Base-by-base conservation (phyloP, 92 coral and sea anemone genomes). In the Heteractis magnifica region DNA sequence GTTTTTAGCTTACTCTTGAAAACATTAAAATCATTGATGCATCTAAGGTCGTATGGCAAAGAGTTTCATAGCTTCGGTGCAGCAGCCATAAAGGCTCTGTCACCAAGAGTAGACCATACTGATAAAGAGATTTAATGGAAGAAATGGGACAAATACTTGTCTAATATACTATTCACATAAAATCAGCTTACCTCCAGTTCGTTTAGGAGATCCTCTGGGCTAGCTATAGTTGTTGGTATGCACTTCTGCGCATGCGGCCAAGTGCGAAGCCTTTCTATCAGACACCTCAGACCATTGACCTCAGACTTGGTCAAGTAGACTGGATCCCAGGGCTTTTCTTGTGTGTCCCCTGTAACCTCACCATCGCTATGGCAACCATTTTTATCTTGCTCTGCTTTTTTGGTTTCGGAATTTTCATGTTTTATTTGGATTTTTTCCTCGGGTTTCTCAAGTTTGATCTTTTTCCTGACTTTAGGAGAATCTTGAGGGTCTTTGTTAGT, bases 241-340 rank as follows among this genome's bases (percentile, higher is more conserved):
- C 85, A 87, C 80, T 87, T 94, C 85, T 80, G 71, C 4, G 96
- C 98, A 56, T 84, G 89, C 6, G 98, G 91, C 99, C 98, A 96
- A 12, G 50, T 88, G 56, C 91, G 87, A 56, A 96, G 87, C 56
- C 92, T 93, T 51, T 84, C 91, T n/a, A 90, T 84, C 87, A 94
- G 75, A 79, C 81, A 80, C 53, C 56, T 26, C 70, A 94, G 73
- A 13, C 99, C 98, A 4, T 82, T 82, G 49, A 90, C 81, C 81
- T 97, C 99, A 79, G 64, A 73, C 77, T 86, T 84, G 23, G 99
- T 92, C 19, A 97, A 88, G 83, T 89, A 82, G 49, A 97, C 99
- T 76, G 95, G 95, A 23, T 82, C 88, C 99, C 99, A 97, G 14
- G 89, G 89, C 52, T 82, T 88, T 34, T 87, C 79, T 3, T 18